Evolutionary conservation across 2,797 vertebrate genomes (phyloP), one percentile per base, ranked within the genome.

Genomic region (Molothrus ater): DNA sequence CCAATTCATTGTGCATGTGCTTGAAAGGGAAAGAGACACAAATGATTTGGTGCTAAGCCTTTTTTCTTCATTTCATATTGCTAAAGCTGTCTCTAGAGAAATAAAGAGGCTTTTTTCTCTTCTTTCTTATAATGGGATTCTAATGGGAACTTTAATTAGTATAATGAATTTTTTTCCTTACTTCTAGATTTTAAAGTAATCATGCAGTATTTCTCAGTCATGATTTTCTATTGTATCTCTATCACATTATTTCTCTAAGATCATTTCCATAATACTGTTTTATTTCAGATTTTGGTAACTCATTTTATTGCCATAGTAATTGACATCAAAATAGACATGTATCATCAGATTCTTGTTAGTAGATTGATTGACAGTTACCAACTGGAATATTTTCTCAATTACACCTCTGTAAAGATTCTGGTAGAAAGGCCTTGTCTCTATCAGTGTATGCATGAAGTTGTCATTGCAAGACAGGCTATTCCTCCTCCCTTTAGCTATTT

Each of bases 61-160:
- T 73, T 75, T 86, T 72, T 86, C 57, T 92, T 95, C 20, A 72
- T 91, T 90, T 69, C 70, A 63, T 91, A 68, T 87, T 95, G 56
- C 54, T 94, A 78, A 95, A 93, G 24, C 50, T 90, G 74, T 89
- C 95, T 94, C 95, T 95, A 26, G 92, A 96, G 95, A 96, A 96
- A 96, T 94, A 92, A 94, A 94, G 78, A 91, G 69, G 22, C 11
- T 86, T 92, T 96, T 84, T 95, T 80, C 78, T 86, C 78, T 71
- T 83, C 90, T 95, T 96, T 96, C 74, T 94, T 94, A 71, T 90
- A 92, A 95, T 90, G 59, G 71, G 59, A 94, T 90, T 95, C 90
- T 95, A 97, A 96, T 95, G 90, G 96, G 92, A 97, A 92, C 71
- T 95, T 95, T 96, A 95, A 97, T 96, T 94, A 95, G 74, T 54